Conservation (phyloP, 2,888 invertebrate species). For the Dolomedes plantarius region DNA sequence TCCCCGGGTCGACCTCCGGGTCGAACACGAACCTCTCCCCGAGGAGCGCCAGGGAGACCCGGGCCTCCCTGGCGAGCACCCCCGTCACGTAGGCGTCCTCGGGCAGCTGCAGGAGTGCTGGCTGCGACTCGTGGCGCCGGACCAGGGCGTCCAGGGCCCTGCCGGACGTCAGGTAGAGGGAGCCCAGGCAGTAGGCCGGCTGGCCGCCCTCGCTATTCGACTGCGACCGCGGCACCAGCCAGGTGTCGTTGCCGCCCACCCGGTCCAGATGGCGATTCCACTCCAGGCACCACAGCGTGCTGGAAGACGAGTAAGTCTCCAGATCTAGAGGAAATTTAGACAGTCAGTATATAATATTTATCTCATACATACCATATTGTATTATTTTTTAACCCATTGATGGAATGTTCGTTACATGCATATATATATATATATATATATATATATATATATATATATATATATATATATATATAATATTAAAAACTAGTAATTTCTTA, state of each 20-base stretch:
- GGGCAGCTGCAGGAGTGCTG: neutral
- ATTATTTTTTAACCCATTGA: no score
- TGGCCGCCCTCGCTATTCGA: neutral
- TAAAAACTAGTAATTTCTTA: no score
- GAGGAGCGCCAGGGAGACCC: slow-evolving; percentile 22
- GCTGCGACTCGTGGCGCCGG: neutral
- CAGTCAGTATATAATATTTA: no score
- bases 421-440: no score
- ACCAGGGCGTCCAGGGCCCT: slow-evolving; percentile 17
- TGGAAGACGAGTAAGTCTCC: neutral
- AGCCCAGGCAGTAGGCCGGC: slow-evolving; percentile 36
- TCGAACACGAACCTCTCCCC: slow-evolving; percentile 22
- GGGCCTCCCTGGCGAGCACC: slow-evolving; percentile 11
- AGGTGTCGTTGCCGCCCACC: slow-evolving; percentile 11
- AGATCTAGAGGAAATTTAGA: slow-evolving; percentile 20
- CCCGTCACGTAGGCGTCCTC: slow-evolving; percentile 52
- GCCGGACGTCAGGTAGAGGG: slow-evolving; percentile 21
- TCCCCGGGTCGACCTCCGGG: neutral
- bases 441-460: no score
- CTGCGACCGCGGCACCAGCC: slow-evolving; percentile 1
- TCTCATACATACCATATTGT: no score
- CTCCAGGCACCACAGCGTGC: slow-evolving; percentile 42
- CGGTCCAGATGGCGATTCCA: slow-evolving; percentile 43
- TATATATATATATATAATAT: no score
- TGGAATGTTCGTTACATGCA: no score